Evolutionary conservation across 2,888 invertebrate species (phyloP).

Genomic region (Psylliodes chrysocephalus): DNA sequence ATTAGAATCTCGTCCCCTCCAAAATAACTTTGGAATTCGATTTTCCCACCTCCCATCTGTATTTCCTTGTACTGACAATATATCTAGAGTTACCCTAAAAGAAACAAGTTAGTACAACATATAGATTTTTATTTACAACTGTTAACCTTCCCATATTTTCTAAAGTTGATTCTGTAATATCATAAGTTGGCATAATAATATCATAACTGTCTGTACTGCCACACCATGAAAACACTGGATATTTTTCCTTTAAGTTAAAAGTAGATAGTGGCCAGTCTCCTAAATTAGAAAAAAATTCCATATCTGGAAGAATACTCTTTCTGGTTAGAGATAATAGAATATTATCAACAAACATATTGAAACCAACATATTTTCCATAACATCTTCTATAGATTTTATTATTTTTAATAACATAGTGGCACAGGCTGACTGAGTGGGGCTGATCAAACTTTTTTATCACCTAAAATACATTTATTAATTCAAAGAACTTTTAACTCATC

Average conservation of each 20-base stretch:
- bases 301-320: conserved; percentile 84
- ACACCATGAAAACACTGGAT: conserved; percentile 97
- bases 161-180: conserved; percentile 89
- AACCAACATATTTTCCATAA: conserved; percentile 94
- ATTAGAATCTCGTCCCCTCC: conserved; percentile 94
- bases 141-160: conserved; percentile 91
- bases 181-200: conserved; percentile 95
- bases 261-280: conserved; percentile 93
- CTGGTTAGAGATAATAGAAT: conserved; percentile 83
- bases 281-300: conserved; percentile 91
- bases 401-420: conserved; percentile 86
- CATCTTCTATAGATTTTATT: conserved; percentile 89
- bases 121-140: not conserved
- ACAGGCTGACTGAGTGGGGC: conserved; percentile 85
- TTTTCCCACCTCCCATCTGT: conserved; percentile 76
- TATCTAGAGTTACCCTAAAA: conserved; percentile 82
- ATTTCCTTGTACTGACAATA: conserved; percentile 89
- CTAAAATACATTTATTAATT: conserved; percentile 47
- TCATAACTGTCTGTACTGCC: conserved; percentile 87
- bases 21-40: conserved; percentile 82
- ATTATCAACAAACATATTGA: conserved; percentile 94
- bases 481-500: not conserved
- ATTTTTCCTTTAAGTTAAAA: conserved; percentile 64
- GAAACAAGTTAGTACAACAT: too few relatives aligned
- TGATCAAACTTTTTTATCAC: conserved; percentile 76